These are phyloP conservation scores for Camponotus vicinus DNA, from an alignment of 1,140 invertebrate species.

Conservation along the genomic window DNA sequence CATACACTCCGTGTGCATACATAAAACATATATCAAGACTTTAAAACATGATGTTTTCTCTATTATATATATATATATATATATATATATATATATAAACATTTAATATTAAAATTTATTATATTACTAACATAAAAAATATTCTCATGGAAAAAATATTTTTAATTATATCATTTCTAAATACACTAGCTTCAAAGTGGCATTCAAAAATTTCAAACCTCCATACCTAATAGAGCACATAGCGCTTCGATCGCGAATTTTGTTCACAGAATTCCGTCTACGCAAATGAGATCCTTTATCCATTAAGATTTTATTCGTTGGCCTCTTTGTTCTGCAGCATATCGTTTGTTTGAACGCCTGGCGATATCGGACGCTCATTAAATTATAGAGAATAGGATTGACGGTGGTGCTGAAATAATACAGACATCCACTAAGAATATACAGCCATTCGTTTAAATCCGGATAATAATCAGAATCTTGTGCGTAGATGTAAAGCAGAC, in stretches of 20 bases:
- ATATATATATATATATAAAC: too few relatives aligned
- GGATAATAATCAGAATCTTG: conserved; percentile 88
- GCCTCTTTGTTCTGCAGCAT: conserved; percentile 78
- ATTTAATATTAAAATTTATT: too few relatives aligned
- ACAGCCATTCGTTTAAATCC: conserved; percentile 92
- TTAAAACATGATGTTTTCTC: too few relatives aligned
- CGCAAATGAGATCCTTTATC: conserved; percentile 34
- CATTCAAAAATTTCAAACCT: not conserved
- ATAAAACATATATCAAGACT: too few relatives aligned
- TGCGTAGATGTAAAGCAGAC: conserved; percentile 92
- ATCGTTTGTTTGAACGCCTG: conserved; percentile 92
- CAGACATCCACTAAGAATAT: conserved; percentile 92
- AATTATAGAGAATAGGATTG: conserved; percentile 96
- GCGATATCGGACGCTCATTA: conserved; percentile 95
- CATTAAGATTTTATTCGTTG: not conserved
- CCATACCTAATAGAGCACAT: conserved; percentile 60
- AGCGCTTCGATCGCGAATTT: conserved; percentile 12
- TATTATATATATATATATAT: too few relatives aligned
- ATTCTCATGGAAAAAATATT: too few relatives aligned
- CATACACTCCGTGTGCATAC: too few relatives aligned
- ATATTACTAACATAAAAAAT: too few relatives aligned
- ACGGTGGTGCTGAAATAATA: conserved; percentile 96
- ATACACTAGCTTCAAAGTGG: not conserved
- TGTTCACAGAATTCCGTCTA: conserved; percentile 42
- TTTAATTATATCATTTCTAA: too few relatives aligned